Percentiles rank a stretch among this genome's conserved stretches.
Conservation (phyloP, 2,113 vertebrate genomes). For the Jaculus jaculus region DNA sequence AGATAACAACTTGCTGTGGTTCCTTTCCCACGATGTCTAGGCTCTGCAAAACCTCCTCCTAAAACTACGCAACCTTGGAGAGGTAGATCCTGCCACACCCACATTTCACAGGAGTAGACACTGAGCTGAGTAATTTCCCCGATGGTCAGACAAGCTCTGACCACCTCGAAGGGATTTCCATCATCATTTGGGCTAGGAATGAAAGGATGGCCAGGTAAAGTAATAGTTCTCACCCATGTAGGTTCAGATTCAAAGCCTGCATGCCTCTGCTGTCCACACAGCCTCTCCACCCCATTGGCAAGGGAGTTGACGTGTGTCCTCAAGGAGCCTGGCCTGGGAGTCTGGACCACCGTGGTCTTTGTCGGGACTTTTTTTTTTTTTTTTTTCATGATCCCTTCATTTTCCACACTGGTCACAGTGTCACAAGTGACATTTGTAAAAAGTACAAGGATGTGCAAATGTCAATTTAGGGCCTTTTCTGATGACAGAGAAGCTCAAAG, state of each 20-base stretch:
- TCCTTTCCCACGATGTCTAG: background rate
- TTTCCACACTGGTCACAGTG: background rate
- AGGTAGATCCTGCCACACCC: background rate
- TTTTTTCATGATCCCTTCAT: background rate
- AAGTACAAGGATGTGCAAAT: background rate
- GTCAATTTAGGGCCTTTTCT: background rate
- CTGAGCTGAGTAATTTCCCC: background rate
- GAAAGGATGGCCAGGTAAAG: background rate
- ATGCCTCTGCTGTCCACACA: fast-evolving
- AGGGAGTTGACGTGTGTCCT: background rate
- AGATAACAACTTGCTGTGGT: background rate
- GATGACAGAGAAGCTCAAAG: background rate
- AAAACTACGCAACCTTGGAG: background rate
- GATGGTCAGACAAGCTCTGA: slow-evolving; percentile 31
- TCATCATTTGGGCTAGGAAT: background rate
- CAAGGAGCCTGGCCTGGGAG: background rate
- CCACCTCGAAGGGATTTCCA: background rate
- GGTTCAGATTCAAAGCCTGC: background rate
- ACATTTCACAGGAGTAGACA: background rate
- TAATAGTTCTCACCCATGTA: background rate
- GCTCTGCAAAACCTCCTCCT: background rate
- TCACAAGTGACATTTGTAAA: slow-evolving; percentile 27
- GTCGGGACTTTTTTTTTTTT: background rate
- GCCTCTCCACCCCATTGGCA: background rate
- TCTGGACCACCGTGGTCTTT: background rate